phyloP scores from a whole-genome alignment of 35 echinoderm and acorn worm species.

The Ophiothrix spiculata region DNA sequence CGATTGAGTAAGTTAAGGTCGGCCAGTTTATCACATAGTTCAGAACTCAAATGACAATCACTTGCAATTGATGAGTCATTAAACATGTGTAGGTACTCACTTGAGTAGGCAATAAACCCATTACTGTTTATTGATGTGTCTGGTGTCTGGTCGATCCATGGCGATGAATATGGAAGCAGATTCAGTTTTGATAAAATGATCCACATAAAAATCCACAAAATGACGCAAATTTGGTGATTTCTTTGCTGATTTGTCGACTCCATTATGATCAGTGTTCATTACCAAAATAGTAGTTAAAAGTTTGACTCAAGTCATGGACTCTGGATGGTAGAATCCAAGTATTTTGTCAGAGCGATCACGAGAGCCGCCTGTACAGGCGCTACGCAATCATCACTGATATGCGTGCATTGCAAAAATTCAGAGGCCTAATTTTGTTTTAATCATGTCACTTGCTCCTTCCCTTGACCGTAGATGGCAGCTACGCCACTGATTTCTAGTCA shows the following conservation, averaged over 20 bases:
- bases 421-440: too few relatives aligned
- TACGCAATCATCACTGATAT: too few relatives aligned
- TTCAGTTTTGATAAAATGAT: not conserved
- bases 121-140: not conserved
- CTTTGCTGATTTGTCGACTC: not conserved
- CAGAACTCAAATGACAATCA: not conserved
- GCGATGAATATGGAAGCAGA: not conserved
- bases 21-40: not conserved
- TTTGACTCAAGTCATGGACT: too few relatives aligned
- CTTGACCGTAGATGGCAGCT: too few relatives aligned
- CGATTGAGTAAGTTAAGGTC: not conserved
- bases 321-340: too few relatives aligned
- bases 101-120: not conserved
- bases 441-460: too few relatives aligned
- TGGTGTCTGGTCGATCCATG: not conserved
- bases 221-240: not conserved
- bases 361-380: not conserved
- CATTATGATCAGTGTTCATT: not conserved
- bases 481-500: too few relatives aligned
- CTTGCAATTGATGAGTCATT: not conserved
- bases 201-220: constrained; percentile 3
- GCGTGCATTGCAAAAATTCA: too few relatives aligned
- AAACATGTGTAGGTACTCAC: not conserved
- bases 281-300: not conserved
- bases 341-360: not conserved